Evolutionary conservation across 2,888 invertebrate species (phyloP).

Genomic region (Rosalia funebris): DNA sequence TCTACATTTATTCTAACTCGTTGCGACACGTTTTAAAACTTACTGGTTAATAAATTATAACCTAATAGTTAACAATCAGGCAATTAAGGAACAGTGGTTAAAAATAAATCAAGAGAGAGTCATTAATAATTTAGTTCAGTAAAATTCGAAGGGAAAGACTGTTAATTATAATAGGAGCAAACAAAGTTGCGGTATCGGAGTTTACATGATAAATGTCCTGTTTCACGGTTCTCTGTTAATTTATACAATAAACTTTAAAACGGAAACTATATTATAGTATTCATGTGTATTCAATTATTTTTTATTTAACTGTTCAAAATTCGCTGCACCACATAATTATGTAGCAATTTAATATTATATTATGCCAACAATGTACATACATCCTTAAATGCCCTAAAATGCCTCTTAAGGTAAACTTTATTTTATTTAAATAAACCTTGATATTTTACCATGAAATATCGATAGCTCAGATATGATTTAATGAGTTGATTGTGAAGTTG

Average conservation of each 20-base stretch:
- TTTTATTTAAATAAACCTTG: not conserved
- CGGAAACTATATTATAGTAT: too few species aligned
- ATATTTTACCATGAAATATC: not conserved
- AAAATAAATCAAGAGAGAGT: conserved; percentile 20
- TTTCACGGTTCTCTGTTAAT: conserved; percentile 30
- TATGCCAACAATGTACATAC: too few species aligned
- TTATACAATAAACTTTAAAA: conserved; percentile 36
- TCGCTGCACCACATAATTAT: too few species aligned
- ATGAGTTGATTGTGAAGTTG: too few species aligned
- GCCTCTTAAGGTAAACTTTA: too few species aligned
- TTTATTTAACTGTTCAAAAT: too few species aligned
- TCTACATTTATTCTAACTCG: not conserved
- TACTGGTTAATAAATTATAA: conserved; percentile 4
- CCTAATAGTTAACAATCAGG: conserved; percentile 10
- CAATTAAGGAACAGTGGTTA: conserved; percentile 6
- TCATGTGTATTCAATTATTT: too few species aligned
- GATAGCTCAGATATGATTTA: too few species aligned
- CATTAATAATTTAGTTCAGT: conserved; percentile 21
- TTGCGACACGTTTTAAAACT: conserved; percentile 1
- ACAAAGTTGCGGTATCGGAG: conserved; percentile 29
- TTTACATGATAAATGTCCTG: conserved; percentile 38
- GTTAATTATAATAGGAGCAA: conserved; percentile 22
- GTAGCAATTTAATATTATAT: too few species aligned
- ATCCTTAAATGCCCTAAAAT: too few species aligned
- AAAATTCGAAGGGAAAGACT: conserved; percentile 20